These are phyloP conservation scores for Urosaurus nigricauda DNA, from an alignment of 2,797 vertebrate genomes.

Conservation along the genomic window DNA sequence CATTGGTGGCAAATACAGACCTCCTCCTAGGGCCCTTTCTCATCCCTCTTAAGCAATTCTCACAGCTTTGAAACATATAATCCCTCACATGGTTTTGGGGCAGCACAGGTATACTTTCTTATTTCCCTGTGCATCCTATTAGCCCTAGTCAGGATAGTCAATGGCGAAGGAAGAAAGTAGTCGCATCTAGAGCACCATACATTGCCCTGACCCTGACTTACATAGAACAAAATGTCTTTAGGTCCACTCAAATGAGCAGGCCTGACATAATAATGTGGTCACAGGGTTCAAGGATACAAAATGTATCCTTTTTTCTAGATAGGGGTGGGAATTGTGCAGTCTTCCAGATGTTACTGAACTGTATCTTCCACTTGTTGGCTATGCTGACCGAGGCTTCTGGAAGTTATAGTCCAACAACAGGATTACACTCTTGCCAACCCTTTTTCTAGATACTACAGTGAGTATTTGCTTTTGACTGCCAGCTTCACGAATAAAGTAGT, in stretches of 20 bases:
- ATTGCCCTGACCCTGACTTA: not conserved
- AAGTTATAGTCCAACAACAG: too few species aligned
- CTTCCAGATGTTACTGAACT: too few species aligned
- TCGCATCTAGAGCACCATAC: not conserved
- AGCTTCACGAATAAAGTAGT: not conserved
- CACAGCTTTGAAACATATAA: not conserved
- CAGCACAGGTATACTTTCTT: not conserved
- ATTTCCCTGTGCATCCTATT: not conserved
- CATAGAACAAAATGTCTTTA: not conserved
- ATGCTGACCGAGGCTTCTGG: too few species aligned
- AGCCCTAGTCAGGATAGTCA: not conserved
- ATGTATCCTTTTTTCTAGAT: not conserved
- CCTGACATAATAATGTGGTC: not conserved
- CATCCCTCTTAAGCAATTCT: not conserved
- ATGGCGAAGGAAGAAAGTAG: not conserved
- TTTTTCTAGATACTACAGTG: not conserved
- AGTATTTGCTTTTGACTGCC: not conserved
- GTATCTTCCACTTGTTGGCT: too few species aligned
- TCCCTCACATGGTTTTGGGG: not conserved
- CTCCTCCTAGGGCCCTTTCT: not conserved
- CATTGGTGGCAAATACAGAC: rapidly evolving
- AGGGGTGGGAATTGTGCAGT: too few species aligned
- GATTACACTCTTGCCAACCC: too few species aligned
- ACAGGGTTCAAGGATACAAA: not conserved
- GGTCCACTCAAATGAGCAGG: not conserved